phyloP scores from a whole-genome alignment of 2,113 vertebrate genomes.

The Halichoeres trimaculatus region DNA sequence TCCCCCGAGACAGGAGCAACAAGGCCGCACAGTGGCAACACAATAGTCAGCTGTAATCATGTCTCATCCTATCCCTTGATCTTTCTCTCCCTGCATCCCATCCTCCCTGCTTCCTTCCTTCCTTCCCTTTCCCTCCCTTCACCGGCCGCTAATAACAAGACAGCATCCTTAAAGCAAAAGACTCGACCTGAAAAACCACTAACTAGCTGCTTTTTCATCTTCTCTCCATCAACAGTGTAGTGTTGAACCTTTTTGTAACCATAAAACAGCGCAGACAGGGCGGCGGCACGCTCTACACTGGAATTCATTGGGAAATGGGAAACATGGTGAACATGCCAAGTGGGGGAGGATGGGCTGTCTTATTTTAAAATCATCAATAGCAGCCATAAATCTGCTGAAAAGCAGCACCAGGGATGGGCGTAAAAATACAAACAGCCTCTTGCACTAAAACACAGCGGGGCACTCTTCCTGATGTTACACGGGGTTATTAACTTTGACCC shows the following conservation, averaged over 20 bases:
- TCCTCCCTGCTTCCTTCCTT: constrained; percentile 58
- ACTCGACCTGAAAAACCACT: constrained; percentile 49
- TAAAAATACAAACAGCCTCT: constrained; percentile 51
- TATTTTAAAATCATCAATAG: constrained; percentile 55
- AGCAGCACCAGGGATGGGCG: constrained; percentile 15
- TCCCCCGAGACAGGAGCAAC: constrained; percentile 60
- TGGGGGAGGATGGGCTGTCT: constrained; percentile 22
- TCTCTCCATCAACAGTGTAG: not conserved
- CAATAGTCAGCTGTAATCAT: constrained; percentile 63
- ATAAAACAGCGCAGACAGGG: not conserved
- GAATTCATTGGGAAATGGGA: constrained; percentile 22
- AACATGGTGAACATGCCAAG: constrained; percentile 8
- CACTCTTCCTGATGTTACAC: constrained; percentile 46
- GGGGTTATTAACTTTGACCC: constrained; percentile 39
- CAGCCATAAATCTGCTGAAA: constrained; percentile 50
- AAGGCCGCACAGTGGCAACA: constrained; percentile 43
- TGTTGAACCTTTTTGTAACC: too few species aligned
- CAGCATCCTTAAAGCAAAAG: constrained; percentile 53
- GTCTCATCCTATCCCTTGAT: constrained; percentile 63
- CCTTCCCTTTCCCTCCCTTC: constrained; percentile 10
- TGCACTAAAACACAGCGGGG: constrained; percentile 40
- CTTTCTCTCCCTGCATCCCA: constrained; percentile 23
- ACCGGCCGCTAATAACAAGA: constrained; percentile 62
- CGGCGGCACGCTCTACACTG: not conserved
- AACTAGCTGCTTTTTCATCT: constrained; percentile 12